Conservation (phyloP, 2,888 invertebrate species). For the Campoplex capitator region DNA sequence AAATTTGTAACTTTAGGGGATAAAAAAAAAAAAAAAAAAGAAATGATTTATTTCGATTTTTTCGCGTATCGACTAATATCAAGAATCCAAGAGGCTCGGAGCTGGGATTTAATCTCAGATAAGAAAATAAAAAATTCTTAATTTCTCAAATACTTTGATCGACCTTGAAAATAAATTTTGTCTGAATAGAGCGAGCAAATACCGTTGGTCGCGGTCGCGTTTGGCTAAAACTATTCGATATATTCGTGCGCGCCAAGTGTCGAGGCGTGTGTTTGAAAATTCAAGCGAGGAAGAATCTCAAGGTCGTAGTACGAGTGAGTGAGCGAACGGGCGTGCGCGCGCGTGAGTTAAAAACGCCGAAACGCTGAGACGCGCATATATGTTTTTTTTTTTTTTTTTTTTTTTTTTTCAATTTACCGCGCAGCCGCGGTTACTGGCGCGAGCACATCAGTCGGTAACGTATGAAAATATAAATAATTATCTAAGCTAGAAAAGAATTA, state of each 20-base stretch:
- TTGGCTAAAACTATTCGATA: conserved; percentile 20
- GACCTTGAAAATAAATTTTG: background rate
- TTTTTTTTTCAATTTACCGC: conserved; percentile 1
- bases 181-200: conserved; percentile 11
- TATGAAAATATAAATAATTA: background rate
- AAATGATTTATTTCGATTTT: background rate
- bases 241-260: background rate
- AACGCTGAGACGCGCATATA: conserved; percentile 32
- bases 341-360: conserved; percentile 39
- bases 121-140: background rate
- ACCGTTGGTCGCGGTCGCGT: conserved; percentile 6
- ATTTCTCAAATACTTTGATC: background rate
- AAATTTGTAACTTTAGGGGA: background rate
- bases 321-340: background rate
- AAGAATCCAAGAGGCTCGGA: background rate
- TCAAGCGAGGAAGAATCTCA: conserved; percentile 68
- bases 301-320: conserved; percentile 51
- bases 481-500: background rate
- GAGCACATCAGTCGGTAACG: background rate
- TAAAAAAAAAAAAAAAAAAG: no score
- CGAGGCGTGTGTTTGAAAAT: conserved; percentile 37
- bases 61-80: background rate
- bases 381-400: background rate
- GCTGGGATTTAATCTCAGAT: background rate
- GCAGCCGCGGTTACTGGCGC: conserved; percentile 32